Percentiles rank a stretch among this genome's conserved stretches.
Evolutionary conservation across 2,888 invertebrate species (phyloP).

Genomic region (Stenchaetothrips biformis): DNA sequence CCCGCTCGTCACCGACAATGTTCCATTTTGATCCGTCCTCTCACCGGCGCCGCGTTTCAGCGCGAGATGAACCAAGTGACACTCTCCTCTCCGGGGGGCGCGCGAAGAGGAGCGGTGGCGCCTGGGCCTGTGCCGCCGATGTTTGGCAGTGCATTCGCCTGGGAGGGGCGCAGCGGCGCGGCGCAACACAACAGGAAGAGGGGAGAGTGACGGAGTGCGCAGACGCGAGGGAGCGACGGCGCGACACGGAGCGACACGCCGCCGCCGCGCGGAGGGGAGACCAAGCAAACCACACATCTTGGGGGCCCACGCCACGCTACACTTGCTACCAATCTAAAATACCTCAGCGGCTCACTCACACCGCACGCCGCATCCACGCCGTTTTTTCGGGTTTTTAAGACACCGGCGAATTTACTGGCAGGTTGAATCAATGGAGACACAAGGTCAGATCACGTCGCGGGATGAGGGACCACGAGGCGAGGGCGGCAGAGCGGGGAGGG

Average conservation of each 20-base stretch:
- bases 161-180: not conserved
- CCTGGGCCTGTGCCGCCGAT: not conserved
- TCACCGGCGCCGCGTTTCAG: not conserved
- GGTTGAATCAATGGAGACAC: not conserved
- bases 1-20: constrained; percentile 26
- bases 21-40: not conserved
- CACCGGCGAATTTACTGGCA: not conserved
- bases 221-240: not conserved
- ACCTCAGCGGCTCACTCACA: too few relatives aligned
- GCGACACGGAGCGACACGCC: constrained; percentile 1
- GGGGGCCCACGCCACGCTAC: not conserved
- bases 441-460: not conserved
- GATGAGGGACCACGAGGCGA: constrained; percentile 6
- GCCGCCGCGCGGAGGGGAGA: not conserved
- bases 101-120: not conserved
- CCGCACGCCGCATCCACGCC: not conserved
- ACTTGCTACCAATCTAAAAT: not conserved
- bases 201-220: not conserved
- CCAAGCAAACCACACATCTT: constrained; percentile 3
- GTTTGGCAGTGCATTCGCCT: not conserved
- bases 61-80: not conserved
- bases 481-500: constrained; percentile 22
- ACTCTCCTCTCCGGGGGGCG: not conserved
- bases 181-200: not conserved
- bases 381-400: constrained; percentile 1